A percentile compares a stretch with the other conserved stretches of the same genome.
Conservation (phyloP, 35 echinoderm and acorn worm genomes). For the Heliocidaris erythrogramma region DNA sequence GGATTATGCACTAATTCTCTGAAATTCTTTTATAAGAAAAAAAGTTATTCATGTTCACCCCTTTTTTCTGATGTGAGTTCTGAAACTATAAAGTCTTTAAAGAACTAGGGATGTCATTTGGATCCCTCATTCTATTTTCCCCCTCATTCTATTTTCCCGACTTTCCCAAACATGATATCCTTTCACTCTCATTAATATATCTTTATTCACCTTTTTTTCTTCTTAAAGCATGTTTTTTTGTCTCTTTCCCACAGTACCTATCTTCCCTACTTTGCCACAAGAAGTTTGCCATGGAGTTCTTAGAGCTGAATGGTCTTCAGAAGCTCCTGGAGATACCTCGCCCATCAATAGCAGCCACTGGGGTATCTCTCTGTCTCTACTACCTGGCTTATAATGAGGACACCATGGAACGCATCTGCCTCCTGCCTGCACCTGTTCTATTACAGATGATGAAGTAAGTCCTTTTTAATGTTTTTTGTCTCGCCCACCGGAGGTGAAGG, state of each 20-base stretch:
- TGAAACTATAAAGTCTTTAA: too few relatives aligned
- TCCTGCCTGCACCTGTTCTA: slow-evolving; percentile 71
- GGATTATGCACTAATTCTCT: too few relatives aligned
- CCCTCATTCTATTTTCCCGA: too few relatives aligned
- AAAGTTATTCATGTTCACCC: too few relatives aligned
- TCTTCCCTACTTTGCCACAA: slow-evolving; percentile 93
- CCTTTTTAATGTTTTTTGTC: background rate
- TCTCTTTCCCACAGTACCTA: slow-evolving; percentile 71
- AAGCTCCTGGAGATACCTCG: slow-evolving; percentile 81
- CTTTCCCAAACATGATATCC: too few relatives aligned
- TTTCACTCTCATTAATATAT: too few relatives aligned
- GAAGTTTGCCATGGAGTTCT: slow-evolving; percentile 97
- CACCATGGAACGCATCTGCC: slow-evolving; percentile 97
- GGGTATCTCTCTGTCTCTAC: slow-evolving; percentile 89
- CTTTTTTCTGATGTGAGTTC: too few relatives aligned
- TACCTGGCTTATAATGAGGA: slow-evolving; percentile 97
- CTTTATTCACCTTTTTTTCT: background rate
- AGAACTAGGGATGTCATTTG: too few relatives aligned
- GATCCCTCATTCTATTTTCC: too few relatives aligned
- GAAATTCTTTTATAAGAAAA: too few relatives aligned
- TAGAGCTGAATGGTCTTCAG: slow-evolving; percentile 79
- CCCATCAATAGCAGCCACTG: slow-evolving; percentile 92
- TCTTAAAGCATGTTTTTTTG: too few relatives aligned
- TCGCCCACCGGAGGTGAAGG: too few relatives aligned
- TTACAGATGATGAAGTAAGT: slow-evolving; percentile 83